Evolutionary conservation across 2,888 invertebrate species (phyloP).

Genomic region (Dusona sp.): DNA sequence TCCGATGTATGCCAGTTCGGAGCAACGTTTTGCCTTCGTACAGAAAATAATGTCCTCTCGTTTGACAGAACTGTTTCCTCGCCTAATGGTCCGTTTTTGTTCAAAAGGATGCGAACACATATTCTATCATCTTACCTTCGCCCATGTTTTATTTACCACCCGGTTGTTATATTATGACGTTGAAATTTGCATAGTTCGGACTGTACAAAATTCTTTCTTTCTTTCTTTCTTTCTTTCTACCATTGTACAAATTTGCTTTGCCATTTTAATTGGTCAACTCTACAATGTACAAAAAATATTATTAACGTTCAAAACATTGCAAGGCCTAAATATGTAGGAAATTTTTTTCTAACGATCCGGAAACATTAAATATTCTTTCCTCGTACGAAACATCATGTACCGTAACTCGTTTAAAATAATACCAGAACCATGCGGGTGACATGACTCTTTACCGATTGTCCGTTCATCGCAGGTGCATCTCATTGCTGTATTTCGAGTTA

Average conservation of each 20-base stretch:
- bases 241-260: not conserved
- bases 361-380: not conserved
- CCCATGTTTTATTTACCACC: not conserved
- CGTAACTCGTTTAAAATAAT: slow-evolving; percentile 19
- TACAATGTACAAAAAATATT: not conserved
- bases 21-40: not conserved
- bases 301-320: not conserved
- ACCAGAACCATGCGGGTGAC: slow-evolving; percentile 60
- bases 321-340: not conserved
- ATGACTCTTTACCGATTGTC: slow-evolving; percentile 42
- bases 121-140: not conserved
- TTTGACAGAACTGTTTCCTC: not conserved
- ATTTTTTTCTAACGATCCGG: not conserved
- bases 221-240: not conserved
- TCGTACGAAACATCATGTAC: slow-evolving; percentile 7
- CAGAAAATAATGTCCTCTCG: not conserved
- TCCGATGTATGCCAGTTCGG: not conserved
- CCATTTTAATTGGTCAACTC: not conserved
- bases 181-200: not conserved
- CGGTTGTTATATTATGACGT: not conserved
- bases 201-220: not conserved
- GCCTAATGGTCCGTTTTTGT: not conserved
- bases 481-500: slow-evolving; percentile 20
- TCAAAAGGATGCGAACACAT: not conserved
- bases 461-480: slow-evolving; percentile 60